phyloP scores from a whole-genome alignment of 2,797 vertebrate genomes.

The Spea hammondii region DNA sequence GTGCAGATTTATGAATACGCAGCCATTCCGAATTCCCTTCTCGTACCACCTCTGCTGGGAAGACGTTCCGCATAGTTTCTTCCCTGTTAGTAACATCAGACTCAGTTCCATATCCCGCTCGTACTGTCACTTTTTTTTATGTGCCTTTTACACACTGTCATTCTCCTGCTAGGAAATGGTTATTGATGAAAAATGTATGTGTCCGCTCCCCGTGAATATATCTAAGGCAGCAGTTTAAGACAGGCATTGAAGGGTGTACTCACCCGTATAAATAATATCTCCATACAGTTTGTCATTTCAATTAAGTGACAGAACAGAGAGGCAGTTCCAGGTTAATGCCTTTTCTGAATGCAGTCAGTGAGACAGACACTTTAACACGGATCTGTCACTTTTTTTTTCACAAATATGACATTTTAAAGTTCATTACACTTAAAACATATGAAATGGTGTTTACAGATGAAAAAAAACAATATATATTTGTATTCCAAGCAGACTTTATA shows the following conservation, averaged over 20 bases:
- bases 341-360: constrained; percentile 17
- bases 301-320: constrained; percentile 33
- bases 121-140: not conserved
- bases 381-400: constrained; percentile 42
- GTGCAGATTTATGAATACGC: not conserved
- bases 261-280: constrained; percentile 35
- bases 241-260: constrained; percentile 16
- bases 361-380: not conserved
- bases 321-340: constrained; percentile 34
- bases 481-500: no score
- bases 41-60: not conserved
- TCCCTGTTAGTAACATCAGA: not conserved
- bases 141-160: not conserved
- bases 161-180: not conserved
- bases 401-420: no score
- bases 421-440: no score
- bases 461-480: no score
- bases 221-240: constrained; percentile 8
- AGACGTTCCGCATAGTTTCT: not conserved
- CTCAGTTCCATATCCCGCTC: not conserved
- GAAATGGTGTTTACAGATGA: no score
- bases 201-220: not conserved
- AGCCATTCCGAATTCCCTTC: not conserved
- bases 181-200: not conserved
- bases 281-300: constrained; percentile 33